These are phyloP conservation scores for Seriola quinqueradiata DNA, from an alignment of 2,113 vertebrate species.

Conservation along the genomic window DNA sequence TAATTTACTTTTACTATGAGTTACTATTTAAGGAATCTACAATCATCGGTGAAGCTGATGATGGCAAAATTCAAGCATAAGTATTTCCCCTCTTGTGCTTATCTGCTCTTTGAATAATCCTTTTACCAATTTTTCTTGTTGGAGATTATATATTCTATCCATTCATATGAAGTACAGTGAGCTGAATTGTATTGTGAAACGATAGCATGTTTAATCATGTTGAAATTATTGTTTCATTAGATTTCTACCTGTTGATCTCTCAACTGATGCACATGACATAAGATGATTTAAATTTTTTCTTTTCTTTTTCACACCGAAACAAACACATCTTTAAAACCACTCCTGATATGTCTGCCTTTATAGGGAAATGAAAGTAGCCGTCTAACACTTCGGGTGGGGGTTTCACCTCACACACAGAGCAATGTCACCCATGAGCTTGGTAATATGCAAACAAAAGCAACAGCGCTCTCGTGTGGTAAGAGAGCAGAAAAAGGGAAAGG, in stretches of 20 bases:
- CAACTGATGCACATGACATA: not conserved
- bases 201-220: not conserved
- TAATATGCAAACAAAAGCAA: slow-evolving; percentile 32
- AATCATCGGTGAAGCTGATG: too few species aligned
- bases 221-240: not conserved
- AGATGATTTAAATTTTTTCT: not conserved
- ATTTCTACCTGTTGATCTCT: too few species aligned
- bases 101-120: too few species aligned
- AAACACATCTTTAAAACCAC: not conserved
- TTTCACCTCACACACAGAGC: not conserved
- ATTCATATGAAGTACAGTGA: not conserved
- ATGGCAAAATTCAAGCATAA: too few species aligned
- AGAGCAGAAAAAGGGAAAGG: not conserved
- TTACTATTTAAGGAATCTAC: too few species aligned
- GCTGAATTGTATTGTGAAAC: not conserved
- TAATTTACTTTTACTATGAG: too few species aligned
- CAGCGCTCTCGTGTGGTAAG: slow-evolving; percentile 49
- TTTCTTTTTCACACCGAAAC: not conserved
- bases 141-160: too few species aligned
- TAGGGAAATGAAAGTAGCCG: not conserved
- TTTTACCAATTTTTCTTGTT: too few species aligned
- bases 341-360: not conserved
- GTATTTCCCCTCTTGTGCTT: too few species aligned
- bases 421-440: not conserved
- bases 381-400: not conserved